These are phyloP conservation scores for Brachynemurus nebulosus DNA, from an alignment of 2,888 invertebrate species.

Conservation along the genomic window DNA sequence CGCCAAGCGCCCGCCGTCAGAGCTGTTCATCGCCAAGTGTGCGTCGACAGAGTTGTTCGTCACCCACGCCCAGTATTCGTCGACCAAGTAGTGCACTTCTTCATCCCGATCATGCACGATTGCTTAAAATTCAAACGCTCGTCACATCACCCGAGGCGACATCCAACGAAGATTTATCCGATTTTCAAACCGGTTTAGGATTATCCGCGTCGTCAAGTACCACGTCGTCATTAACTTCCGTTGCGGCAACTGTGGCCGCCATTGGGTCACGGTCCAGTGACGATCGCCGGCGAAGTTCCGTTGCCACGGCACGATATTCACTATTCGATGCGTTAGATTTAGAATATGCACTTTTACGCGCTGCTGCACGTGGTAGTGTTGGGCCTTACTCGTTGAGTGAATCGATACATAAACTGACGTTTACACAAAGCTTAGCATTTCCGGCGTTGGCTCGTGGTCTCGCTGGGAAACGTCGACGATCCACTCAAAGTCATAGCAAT, in stretches of 20 bases:
- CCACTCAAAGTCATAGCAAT: constrained; percentile 33
- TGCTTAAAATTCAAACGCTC: constrained; percentile 35
- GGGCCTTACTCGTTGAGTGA: constrained; percentile 57
- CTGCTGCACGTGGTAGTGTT: constrained; percentile 55
- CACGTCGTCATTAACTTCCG: constrained; percentile 44
- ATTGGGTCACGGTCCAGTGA: constrained; percentile 27
- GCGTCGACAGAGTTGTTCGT: constrained; percentile 15
- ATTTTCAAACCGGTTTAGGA: constrained; percentile 30
- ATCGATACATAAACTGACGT: constrained; percentile 57
- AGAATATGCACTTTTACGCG: constrained; percentile 52
- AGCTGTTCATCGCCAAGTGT: constrained; percentile 28
- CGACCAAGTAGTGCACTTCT: constrained; percentile 44
- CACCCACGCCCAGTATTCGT: constrained; percentile 32
- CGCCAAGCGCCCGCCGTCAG: constrained; percentile 38
- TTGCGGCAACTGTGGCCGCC: constrained; percentile 29
- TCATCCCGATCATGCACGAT: constrained; percentile 55
- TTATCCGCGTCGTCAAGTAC: constrained; percentile 37
- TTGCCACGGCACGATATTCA: constrained; percentile 47
- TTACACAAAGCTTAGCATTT: constrained; percentile 59
- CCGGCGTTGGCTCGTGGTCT: constrained; percentile 55
- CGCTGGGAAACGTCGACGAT: constrained; percentile 45
- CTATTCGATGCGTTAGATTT: constrained; percentile 56
- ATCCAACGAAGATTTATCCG: constrained; percentile 33
- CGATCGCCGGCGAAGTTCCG: constrained; percentile 40
- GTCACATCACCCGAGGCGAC: constrained; percentile 29